phyloP scores from a whole-genome alignment of 1,140 invertebrate species.

The Polypedilum pembai region DNA sequence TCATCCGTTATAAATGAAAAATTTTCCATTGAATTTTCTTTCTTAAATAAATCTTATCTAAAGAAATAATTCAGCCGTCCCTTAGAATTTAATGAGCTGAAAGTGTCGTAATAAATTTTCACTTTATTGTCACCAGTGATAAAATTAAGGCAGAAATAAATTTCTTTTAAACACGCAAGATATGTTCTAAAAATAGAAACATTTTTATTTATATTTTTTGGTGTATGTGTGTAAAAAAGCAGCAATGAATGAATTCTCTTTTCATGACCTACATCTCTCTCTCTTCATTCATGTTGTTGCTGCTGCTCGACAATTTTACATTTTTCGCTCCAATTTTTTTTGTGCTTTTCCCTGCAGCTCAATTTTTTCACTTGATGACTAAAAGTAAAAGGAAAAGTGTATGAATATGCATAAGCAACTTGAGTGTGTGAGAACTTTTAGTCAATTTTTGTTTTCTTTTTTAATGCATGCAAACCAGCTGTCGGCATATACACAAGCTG shows the following conservation, averaged over 20 bases:
- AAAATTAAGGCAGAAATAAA: neutral
- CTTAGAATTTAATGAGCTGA: too few relatives aligned
- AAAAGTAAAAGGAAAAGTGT: neutral
- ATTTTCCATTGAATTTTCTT: too few relatives aligned
- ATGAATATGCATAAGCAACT: neutral
- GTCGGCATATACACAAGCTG: slow-evolving; percentile 2
- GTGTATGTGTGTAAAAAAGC: neutral
- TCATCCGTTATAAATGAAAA: too few relatives aligned
- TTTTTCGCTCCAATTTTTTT: neutral
- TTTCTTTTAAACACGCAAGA: neutral
- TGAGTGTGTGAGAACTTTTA: neutral
- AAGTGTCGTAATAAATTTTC: neutral
- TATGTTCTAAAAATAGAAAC: neutral
- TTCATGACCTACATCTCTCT: slow-evolving; percentile 16
- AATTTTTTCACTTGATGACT: neutral
- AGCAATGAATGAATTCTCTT: neutral
- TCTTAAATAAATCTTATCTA: too few relatives aligned
- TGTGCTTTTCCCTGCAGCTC: neutral
- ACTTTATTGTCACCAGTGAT: neutral
- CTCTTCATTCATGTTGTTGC: neutral
- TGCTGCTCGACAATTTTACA: neutral
- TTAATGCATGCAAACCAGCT: neutral
- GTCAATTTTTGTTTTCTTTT: too few relatives aligned
- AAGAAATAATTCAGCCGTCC: too few relatives aligned
- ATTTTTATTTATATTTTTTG: neutral